Evolutionary conservation across 2,113 vertebrate species (phyloP), one percentile per base, ranked within the genome.

Genomic region (Crotalus tigris): DNA sequence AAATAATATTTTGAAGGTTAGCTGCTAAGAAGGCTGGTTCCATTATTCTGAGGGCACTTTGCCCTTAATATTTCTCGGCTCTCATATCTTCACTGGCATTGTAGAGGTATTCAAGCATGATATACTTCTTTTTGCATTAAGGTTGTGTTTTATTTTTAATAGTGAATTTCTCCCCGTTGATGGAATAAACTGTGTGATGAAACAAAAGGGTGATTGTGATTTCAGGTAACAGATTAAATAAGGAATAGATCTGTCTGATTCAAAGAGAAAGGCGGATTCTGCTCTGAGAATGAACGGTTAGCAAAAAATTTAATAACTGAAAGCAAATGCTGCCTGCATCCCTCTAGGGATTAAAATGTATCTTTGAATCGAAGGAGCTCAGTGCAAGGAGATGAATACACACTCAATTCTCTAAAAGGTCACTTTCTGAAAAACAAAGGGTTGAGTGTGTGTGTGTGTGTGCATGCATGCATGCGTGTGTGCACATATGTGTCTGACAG

Each of bases 251-350:
- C 12, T 21, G 8, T 33, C 64, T 92, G 51, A 26, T 88, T 88
- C 58, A 92, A 90, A 90, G 51, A 59, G 69, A 90, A 85, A 89
- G 69, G 49, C 0, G 51, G 5, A 55, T 87, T 92, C 88, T 89
- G 88, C 85, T 90, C 69, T 51, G 54, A 90, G 69, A 85, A 24
- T 85, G 88, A 92, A 90, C 19, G 49, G 69, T 58, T 90, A 51
- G 54, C 88, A 90, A 92, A 92, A 51, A 90, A 89, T n/a, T 92
- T 90, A 92, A 92, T 92, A 89, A 89, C 87, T 44, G 92, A 89
- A 89, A 92, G 58, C 92, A 92, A 92, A 90, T 54, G 53, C 29
- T 8, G 26, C 15, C 44, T 49, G 9, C 19, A n/a, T 92, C 44
- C 92, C 92, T 49, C 92, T 44, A 24, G 44, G 92, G 88, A 90